phyloP scores from a whole-genome alignment of 2,888 invertebrate species.

The Homarus gammarus region DNA sequence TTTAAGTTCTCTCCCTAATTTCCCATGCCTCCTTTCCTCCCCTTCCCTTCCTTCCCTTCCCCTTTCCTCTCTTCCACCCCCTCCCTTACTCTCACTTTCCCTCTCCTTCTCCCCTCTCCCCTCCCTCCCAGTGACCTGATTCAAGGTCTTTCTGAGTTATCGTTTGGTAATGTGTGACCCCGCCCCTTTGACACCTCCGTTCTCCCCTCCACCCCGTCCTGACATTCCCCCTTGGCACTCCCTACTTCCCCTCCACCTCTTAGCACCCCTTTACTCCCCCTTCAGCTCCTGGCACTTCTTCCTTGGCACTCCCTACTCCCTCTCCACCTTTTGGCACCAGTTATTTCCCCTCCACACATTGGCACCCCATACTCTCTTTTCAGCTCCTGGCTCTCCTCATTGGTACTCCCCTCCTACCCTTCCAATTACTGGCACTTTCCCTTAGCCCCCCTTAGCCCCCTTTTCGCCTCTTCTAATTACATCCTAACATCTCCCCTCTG shows the following conservation, averaged over 20 bases:
- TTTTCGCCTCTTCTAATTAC: too few relatives aligned
- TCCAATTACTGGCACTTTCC: too few relatives aligned
- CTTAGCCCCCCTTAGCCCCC: too few relatives aligned
- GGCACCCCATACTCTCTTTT: too few relatives aligned
- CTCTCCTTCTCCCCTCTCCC: neutral
- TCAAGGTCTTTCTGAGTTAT: slow-evolving; percentile 12
- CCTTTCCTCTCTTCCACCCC: neutral
- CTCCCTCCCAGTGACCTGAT: slow-evolving; percentile 7
- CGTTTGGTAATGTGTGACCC: neutral
- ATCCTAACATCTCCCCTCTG: too few relatives aligned
- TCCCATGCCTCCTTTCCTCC: too few relatives aligned
- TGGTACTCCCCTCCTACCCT: too few relatives aligned
- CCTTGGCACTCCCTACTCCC: too few relatives aligned
- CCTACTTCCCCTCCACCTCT: neutral
- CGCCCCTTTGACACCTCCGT: neutral
- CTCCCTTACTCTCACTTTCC: neutral
- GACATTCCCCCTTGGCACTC: neutral
- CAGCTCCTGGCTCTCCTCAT: too few relatives aligned
- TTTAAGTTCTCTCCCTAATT: too few relatives aligned
- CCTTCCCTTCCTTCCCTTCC: neutral
- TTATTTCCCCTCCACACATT: too few relatives aligned
- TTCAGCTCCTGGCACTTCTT: neutral
- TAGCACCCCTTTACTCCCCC: neutral
- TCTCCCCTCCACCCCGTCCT: neutral
- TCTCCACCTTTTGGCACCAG: too few relatives aligned